Percentiles rank a stretch among this genome's conserved stretches.
Evolutionary conservation across 2,888 invertebrate genomes (phyloP).

Genomic region (Pyrrhosoma nymphula): DNA sequence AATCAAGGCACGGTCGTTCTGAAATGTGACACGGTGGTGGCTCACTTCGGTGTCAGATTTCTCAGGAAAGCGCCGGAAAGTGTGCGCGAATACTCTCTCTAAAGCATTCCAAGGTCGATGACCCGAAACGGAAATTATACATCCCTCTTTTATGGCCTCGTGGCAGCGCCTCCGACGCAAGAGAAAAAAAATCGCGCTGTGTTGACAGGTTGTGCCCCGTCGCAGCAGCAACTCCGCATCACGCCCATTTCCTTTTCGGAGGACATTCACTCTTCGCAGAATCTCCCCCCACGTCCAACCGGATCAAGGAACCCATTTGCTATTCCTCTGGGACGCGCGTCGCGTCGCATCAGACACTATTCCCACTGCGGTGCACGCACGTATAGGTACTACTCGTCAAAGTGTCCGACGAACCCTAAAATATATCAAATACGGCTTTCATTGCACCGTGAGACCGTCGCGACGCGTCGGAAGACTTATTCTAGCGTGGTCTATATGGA

Average conservation of each 20-base stretch:
- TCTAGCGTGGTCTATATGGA: neutral
- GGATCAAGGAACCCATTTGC: slow-evolving; percentile 20
- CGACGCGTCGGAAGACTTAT: neutral
- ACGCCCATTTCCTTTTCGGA: neutral
- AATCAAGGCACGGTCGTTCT: too few relatives aligned
- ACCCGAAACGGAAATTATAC: neutral
- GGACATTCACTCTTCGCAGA: neutral
- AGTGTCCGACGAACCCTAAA: neutral
- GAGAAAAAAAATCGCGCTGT: neutral
- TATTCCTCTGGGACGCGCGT: neutral
- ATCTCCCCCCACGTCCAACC: neutral
- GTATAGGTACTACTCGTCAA: neutral
- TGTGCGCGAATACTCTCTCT: neutral
- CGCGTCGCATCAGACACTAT: neutral
- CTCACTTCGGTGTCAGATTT: neutral
- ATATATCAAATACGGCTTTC: neutral
- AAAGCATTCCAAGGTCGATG: neutral
- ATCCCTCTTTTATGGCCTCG: neutral
- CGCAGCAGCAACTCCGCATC: neutral
- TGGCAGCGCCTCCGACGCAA: neutral
- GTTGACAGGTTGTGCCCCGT: neutral
- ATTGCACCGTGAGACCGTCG: neutral
- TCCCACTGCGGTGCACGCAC: neutral
- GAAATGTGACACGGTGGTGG: too few relatives aligned
- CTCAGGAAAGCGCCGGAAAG: neutral